phyloP scores from a whole-genome alignment of 2,113 vertebrate species.

The Limnothrissa miodon region DNA sequence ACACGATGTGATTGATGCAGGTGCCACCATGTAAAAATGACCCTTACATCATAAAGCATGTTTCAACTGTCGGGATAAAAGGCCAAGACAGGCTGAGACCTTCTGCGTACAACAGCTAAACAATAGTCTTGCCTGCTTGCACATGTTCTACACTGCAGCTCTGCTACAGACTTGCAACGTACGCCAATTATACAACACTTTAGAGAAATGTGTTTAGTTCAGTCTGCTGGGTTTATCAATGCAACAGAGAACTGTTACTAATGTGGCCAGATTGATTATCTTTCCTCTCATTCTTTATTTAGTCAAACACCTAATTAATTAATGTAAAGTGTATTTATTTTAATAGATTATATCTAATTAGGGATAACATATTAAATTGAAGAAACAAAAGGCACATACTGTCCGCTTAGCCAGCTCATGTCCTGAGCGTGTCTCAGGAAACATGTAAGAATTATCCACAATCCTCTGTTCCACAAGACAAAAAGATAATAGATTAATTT shows the following conservation, averaged over 20 bases:
- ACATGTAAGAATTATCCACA: background rate
- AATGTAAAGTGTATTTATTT: background rate
- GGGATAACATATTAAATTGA: background rate
- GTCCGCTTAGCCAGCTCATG: background rate
- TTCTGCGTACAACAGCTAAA: background rate
- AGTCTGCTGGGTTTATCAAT: background rate
- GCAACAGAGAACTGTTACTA: background rate
- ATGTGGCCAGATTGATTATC: background rate
- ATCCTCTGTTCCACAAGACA: background rate
- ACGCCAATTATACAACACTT: background rate
- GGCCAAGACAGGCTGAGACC: background rate
- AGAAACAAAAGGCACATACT: background rate
- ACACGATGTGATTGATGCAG: slow-evolving; percentile 1
- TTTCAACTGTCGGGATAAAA: slow-evolving; percentile 1
- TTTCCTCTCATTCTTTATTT: background rate
- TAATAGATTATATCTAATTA: background rate
- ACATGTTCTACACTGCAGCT: background rate
- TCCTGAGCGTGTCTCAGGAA: background rate
- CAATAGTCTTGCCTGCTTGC: background rate
- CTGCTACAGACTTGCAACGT: background rate
- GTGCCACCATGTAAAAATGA: slow-evolving; percentile 10
- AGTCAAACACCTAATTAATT: background rate
- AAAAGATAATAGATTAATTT: background rate
- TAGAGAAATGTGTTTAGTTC: background rate
- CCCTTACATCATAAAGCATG: slow-evolving; percentile 13